Evolutionary conservation across 2,113 vertebrate species (phyloP).

Genomic region (Vidua macroura): DNA sequence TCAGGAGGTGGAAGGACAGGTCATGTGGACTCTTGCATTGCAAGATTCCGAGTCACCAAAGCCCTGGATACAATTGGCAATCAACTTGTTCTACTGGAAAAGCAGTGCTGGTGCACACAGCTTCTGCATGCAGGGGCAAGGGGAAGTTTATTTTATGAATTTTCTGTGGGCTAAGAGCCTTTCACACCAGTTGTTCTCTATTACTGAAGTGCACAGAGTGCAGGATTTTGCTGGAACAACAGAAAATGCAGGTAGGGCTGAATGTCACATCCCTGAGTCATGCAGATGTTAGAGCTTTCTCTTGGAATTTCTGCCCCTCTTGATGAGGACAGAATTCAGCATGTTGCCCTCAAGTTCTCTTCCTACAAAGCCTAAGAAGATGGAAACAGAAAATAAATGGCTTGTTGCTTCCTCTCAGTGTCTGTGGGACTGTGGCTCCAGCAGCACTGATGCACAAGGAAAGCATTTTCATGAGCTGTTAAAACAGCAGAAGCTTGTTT

Average conservation of each 20-base stretch:
- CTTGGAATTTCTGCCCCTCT: background rate
- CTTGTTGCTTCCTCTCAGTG: background rate
- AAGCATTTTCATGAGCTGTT: constrained; percentile 51
- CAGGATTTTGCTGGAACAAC: background rate
- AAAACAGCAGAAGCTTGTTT: constrained; percentile 50
- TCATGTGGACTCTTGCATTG: accelerated
- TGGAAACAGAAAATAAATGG: background rate
- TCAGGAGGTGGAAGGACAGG: background rate
- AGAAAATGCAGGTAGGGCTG: background rate
- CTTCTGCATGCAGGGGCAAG: background rate
- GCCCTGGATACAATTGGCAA: background rate
- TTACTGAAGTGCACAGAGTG: background rate
- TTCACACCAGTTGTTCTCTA: background rate
- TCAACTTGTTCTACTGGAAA: background rate
- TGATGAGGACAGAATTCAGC: background rate
- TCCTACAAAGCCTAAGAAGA: background rate
- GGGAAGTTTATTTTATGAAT: background rate
- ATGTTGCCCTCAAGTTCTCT: background rate
- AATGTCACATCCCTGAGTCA: background rate
- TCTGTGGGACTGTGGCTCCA: constrained; percentile 1
- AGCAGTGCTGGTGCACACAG: background rate
- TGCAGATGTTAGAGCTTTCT: background rate
- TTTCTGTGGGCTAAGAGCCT: background rate
- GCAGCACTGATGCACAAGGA: constrained; percentile 50
- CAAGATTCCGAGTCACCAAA: background rate